A percentile compares a stretch with the other conserved stretches of the same genome.
Evolutionary conservation across 1,140 invertebrate species (phyloP).

Genomic region (Sitobion miscanthi): DNA sequence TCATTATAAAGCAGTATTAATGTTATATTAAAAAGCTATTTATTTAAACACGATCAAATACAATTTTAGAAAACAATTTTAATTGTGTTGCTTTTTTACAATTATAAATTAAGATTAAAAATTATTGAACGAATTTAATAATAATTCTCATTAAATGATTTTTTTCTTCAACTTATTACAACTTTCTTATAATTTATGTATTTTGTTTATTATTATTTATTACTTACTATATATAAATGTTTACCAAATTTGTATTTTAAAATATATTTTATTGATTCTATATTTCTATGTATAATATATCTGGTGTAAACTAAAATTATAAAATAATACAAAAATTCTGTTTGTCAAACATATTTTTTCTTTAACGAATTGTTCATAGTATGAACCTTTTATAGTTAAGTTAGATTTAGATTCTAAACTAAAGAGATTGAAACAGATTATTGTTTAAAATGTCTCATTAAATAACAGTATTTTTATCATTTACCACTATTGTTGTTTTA

Average conservation of each 20-base stretch:
- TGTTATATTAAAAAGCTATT: not conserved
- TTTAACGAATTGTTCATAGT: not conserved
- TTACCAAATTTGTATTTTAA: not conserved
- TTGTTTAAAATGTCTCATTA: too few relatives aligned
- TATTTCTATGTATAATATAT: too few relatives aligned
- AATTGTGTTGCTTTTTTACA: not conserved
- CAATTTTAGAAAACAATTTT: not conserved
- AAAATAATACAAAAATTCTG: not conserved
- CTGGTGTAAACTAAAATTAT: not conserved
- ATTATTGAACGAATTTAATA: slow-evolving; percentile 1
- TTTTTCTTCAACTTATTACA: not conserved
- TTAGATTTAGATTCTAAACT: too few relatives aligned
- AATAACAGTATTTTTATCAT: too few relatives aligned
- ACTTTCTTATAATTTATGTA: not conserved
- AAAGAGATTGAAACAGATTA: too few relatives aligned
- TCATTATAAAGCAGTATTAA: not conserved
- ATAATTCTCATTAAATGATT: not conserved
- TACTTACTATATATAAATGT: not conserved
- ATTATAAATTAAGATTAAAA: not conserved
- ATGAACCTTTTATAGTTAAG: not conserved
- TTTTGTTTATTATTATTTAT: not conserved
- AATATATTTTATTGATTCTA: not conserved
- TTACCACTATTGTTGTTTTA: too few relatives aligned
- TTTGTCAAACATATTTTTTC: not conserved
- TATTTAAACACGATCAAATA: slow-evolving; percentile 24